These are phyloP conservation scores for Pomatorhinus ruficollis DNA, from an alignment of 2,113 vertebrate species.

Conservation along the genomic window DNA sequence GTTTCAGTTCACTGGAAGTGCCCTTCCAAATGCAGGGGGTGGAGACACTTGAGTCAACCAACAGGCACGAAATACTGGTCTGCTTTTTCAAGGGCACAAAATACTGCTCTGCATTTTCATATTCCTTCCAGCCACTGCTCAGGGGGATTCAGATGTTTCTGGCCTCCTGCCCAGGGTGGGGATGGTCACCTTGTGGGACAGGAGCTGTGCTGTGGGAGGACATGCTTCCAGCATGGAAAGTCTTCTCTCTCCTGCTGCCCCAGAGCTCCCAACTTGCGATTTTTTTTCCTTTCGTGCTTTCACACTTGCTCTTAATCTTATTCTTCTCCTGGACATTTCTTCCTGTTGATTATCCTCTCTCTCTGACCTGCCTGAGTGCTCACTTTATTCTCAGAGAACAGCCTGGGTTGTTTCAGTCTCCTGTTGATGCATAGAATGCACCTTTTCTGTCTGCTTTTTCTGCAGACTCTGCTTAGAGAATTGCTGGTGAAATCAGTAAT, in stretches of 20 bases:
- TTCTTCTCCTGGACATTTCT: neutral
- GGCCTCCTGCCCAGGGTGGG: neutral
- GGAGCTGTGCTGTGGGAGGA: neutral
- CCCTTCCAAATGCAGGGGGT: neutral
- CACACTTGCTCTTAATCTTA: neutral
- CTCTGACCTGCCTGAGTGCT: neutral
- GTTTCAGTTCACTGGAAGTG: neutral
- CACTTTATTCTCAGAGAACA: neutral
- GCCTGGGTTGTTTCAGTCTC: fast-evolving
- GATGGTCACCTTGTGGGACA: neutral
- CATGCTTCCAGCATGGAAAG: neutral
- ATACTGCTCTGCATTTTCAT: neutral
- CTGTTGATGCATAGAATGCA: fast-evolving
- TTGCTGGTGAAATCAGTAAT: neutral
- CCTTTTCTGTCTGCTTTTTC: neutral
- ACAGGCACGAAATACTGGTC: neutral
- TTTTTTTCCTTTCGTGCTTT: neutral
- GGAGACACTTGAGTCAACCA: neutral
- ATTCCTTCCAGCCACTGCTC: neutral
- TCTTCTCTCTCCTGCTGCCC: neutral
- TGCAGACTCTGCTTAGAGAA: neutral
- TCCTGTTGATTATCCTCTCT: neutral
- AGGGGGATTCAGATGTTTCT: neutral
- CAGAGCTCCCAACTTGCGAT: fast-evolving
- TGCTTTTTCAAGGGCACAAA: neutral